These are phyloP conservation scores for Harpalus rufipes DNA, from an alignment of 2,888 invertebrate species.

Conservation along the genomic window DNA sequence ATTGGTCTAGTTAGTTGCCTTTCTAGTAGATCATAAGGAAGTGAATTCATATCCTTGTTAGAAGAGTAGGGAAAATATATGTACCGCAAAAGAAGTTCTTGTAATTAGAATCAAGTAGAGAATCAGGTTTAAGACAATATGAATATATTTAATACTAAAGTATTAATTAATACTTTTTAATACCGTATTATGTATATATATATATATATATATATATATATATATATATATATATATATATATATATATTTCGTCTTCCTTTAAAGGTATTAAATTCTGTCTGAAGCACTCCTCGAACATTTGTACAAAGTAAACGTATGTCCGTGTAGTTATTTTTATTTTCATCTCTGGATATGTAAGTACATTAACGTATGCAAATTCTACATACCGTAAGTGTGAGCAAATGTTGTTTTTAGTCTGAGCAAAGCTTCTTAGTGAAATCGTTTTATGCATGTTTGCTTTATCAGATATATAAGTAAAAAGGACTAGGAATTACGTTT, in stretches of 20 bases:
- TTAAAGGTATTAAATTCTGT: background rate
- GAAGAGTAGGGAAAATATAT: background rate
- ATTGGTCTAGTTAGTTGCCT: conserved; percentile 5
- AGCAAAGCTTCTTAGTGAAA: conserved; percentile 33
- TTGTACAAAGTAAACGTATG: background rate
- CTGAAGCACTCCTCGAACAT: background rate
- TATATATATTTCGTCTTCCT: too few species aligned
- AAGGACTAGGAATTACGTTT: background rate
- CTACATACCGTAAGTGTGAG: conserved; percentile 15
- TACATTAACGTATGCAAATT: conserved; percentile 48
- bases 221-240: too few species aligned
- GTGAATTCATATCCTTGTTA: background rate
- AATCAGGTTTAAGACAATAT: background rate
- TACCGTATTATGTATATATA: too few species aligned
- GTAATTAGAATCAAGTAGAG: background rate
- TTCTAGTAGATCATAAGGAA: background rate
- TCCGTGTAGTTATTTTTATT: conserved; percentile 15
- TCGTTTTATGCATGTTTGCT: conserved; percentile 26
- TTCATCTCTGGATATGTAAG: conserved; percentile 2
- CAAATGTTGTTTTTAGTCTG: conserved; percentile 35
- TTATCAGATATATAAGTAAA: background rate
- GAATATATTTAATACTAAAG: background rate
- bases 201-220: too few species aligned
- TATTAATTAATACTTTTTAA: background rate
- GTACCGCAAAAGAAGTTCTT: background rate